Percentiles rank a stretch among this genome's conserved stretches.
Conservation (phyloP, 2,113 vertebrate species). For the Procavia capensis region DNA sequence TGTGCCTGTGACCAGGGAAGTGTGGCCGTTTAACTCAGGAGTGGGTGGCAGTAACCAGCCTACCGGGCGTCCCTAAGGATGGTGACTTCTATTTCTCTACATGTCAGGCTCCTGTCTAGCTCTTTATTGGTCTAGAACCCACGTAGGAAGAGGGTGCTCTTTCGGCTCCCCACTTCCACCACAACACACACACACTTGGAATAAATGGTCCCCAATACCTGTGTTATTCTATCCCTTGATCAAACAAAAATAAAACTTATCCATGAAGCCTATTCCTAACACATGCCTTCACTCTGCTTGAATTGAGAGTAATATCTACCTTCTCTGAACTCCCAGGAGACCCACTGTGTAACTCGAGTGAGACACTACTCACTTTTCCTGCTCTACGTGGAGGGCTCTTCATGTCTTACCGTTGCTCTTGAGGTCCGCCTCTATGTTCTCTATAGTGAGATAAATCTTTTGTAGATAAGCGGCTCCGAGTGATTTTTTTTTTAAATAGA, state of each 20-base stretch:
- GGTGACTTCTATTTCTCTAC: fast-evolving
- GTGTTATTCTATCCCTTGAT: neutral
- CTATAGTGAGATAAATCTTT: fast-evolving
- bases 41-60: neutral
- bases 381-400: fast-evolving
- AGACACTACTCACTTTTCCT: fast-evolving
- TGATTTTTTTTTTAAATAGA: too few species aligned
- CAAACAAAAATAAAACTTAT: too few species aligned
- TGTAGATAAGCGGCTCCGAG: too few species aligned
- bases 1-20: neutral
- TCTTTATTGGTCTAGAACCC: neutral
- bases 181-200: too few species aligned
- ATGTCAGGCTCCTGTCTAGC: neutral
- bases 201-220: neutral
- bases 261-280: fast-evolving
- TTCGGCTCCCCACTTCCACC: too few species aligned
- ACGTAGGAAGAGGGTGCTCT: neutral
- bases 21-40: fast-evolving
- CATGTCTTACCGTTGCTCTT: fast-evolving
- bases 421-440: neutral
- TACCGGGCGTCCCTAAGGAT: neutral
- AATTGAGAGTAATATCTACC: neutral
- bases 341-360: neutral
- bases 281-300: fast-evolving
- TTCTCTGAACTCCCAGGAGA: neutral